Evolutionary conservation across 2,797 vertebrate species (phyloP).

Genomic region (Lagocephalus sceleratus): DNA sequence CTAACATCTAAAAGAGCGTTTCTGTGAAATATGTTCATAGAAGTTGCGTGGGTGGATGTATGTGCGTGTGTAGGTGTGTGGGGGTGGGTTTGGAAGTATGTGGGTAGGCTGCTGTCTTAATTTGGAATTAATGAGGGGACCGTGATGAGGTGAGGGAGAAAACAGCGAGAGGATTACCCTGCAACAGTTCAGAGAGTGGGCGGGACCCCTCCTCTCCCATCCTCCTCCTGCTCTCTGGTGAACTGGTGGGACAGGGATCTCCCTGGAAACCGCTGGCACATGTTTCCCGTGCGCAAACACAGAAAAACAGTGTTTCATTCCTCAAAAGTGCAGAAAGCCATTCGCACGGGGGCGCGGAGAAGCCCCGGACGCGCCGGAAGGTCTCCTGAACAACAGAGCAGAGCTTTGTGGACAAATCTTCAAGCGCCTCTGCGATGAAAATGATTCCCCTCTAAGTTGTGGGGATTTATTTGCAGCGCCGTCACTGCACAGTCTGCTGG

Average conservation of each 20-base stretch:
- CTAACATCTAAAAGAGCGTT: slow-evolving; percentile 63
- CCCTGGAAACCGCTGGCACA: slow-evolving; percentile 48
- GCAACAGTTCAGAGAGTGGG: slow-evolving; percentile 52
- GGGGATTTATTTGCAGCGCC: slow-evolving; percentile 32
- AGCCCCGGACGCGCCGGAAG: not conserved
- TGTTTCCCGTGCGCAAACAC: slow-evolving; percentile 24
- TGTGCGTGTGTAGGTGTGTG: slow-evolving; percentile 63
- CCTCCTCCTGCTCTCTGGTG: slow-evolving; percentile 30
- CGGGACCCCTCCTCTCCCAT: slow-evolving; percentile 54
- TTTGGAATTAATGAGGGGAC: slow-evolving; percentile 75
- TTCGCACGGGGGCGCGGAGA: slow-evolving; percentile 7
- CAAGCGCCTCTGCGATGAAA: slow-evolving; percentile 13
- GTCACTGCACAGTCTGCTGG: slow-evolving; percentile 34
- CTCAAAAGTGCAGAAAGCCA: slow-evolving; percentile 9
- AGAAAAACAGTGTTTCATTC: slow-evolving; percentile 4
- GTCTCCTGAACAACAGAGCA: slow-evolving; percentile 4
- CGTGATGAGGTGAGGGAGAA: slow-evolving; percentile 15
- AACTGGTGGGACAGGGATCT: slow-evolving; percentile 56
- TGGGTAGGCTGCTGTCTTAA: slow-evolving; percentile 70
- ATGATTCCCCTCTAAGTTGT: slow-evolving; percentile 13
- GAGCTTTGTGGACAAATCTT: slow-evolving; percentile 19
- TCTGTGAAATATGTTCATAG: slow-evolving; percentile 37
- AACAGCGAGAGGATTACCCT: slow-evolving; percentile 48
- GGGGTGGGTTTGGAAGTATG: slow-evolving; percentile 60
- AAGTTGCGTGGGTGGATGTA: slow-evolving; percentile 62